phyloP scores from a whole-genome alignment of 1,140 invertebrate genomes.

The Laupala kohalensis region DNA sequence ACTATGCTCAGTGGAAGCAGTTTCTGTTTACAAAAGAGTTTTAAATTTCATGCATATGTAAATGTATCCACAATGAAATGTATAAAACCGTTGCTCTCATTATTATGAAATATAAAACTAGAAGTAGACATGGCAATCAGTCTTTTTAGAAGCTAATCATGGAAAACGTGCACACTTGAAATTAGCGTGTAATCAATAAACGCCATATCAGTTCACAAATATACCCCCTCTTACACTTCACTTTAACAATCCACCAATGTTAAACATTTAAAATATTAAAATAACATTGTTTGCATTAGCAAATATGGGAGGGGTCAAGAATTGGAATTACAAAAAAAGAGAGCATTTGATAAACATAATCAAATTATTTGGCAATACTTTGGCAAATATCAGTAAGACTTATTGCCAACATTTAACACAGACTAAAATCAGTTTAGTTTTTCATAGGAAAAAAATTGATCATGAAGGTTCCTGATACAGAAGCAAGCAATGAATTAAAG shows the following conservation, averaged over 20 bases:
- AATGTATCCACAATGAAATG: background rate
- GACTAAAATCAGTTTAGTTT: background rate
- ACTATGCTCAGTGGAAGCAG: background rate
- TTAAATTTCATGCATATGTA: background rate
- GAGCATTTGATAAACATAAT: constrained; percentile 2
- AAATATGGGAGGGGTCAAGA: background rate
- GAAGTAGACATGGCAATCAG: background rate
- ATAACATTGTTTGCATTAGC: background rate
- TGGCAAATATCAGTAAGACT: background rate
- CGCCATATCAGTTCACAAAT: background rate
- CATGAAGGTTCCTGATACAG: background rate
- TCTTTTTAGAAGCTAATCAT: background rate
- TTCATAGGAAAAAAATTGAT: background rate
- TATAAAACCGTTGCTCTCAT: background rate
- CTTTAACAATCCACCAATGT: background rate
- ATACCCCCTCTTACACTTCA: background rate
- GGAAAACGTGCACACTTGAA: background rate
- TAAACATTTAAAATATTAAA: background rate
- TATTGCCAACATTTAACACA: background rate
- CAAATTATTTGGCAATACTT: constrained; percentile 3
- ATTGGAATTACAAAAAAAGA: constrained; percentile 2
- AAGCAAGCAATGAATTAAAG: background rate
- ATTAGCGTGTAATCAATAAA: background rate
- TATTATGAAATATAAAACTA: background rate
- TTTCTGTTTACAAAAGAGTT: background rate